Evolutionary conservation across 2,888 invertebrate genomes (phyloP).

Genomic region (Acleris sparsana): DNA sequence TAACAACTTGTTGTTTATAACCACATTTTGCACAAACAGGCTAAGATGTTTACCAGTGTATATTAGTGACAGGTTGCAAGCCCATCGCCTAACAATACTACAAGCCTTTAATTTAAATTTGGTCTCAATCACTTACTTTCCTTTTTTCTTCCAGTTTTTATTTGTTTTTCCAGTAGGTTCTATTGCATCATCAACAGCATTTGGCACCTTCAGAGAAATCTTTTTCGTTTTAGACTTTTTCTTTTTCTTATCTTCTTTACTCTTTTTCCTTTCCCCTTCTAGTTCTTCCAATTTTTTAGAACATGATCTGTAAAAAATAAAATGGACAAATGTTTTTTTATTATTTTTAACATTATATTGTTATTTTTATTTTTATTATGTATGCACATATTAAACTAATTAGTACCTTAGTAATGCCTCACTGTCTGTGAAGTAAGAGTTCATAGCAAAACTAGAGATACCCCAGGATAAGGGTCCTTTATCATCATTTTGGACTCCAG

Average conservation of each 20-base stretch:
- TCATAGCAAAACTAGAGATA: conserved; percentile 82
- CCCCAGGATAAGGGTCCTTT: conserved; percentile 88
- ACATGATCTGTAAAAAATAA: conserved; percentile 81
- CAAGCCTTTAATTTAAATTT: too few relatives aligned
- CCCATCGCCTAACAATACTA: too few relatives aligned
- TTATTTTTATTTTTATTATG: neutral
- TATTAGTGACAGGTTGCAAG: too few relatives aligned
- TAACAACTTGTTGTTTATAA: too few relatives aligned
- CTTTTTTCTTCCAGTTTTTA: conserved; percentile 76
- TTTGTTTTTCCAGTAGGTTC: conserved; percentile 67
- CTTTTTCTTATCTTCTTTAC: conserved; percentile 74
- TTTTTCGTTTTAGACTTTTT: conserved; percentile 77
- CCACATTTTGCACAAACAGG: too few relatives aligned
- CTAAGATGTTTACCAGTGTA: too few relatives aligned
- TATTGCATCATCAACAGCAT: conserved; percentile 63
- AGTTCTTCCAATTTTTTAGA: conserved; percentile 85
- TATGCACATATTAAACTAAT: too few relatives aligned
- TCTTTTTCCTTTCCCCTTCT: conserved; percentile 70
- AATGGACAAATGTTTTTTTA: neutral
- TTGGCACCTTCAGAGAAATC: conserved; percentile 71
- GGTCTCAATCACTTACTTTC: conserved; percentile 64
- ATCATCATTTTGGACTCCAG: conserved; percentile 81
- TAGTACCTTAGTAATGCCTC: conserved; percentile 82
- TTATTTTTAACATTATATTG: neutral
- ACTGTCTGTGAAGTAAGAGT: conserved; percentile 81